Conservation (phyloP, 2,888 invertebrate species). For the Megastigmus dorsalis region DNA sequence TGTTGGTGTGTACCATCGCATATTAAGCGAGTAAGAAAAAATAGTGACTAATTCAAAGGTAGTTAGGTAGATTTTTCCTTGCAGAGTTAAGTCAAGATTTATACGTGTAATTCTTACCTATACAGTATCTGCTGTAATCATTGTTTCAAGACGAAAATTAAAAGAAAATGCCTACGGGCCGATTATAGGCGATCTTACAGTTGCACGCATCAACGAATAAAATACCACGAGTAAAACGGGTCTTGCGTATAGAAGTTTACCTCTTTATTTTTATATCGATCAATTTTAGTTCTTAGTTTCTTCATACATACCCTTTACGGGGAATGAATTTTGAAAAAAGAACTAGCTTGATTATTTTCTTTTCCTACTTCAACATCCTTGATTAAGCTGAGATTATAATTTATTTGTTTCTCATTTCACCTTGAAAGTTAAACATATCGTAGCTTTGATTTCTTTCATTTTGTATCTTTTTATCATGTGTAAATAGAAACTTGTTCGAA, state of each 20-base stretch:
- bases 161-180: slow-evolving; percentile 23
- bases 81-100: slow-evolving; percentile 52
- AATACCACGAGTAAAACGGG: slow-evolving; percentile 44
- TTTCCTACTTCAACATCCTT: slow-evolving; percentile 10
- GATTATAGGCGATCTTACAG: slow-evolving; percentile 32
- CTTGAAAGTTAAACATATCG: background rate
- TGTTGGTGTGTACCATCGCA: slow-evolving; percentile 55
- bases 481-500: slow-evolving; percentile 51
- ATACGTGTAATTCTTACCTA: slow-evolving; percentile 54
- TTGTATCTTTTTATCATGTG: slow-evolving; percentile 45
- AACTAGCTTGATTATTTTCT: slow-evolving; percentile 13
- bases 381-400: slow-evolving; percentile 51
- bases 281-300: slow-evolving; percentile 23
- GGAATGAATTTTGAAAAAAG: slow-evolving; percentile 14
- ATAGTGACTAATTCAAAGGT: slow-evolving; percentile 55
- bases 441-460: slow-evolving; percentile 37
- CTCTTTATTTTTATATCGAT: slow-evolving; percentile 48
- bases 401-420: slow-evolving; percentile 39
- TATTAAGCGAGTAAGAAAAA: slow-evolving; percentile 52
- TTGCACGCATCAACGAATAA: slow-evolving; percentile 43
- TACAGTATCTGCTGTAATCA: slow-evolving; percentile 52
- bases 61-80: slow-evolving; percentile 55
- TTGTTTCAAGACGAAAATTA: slow-evolving; percentile 44
- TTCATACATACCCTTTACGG: slow-evolving; percentile 17
- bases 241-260: slow-evolving; percentile 43